A percentile compares a stretch with the other conserved stretches of the same genome.
Conservation (phyloP, 1,140 invertebrate genomes). For the Drosophila auraria region DNA sequence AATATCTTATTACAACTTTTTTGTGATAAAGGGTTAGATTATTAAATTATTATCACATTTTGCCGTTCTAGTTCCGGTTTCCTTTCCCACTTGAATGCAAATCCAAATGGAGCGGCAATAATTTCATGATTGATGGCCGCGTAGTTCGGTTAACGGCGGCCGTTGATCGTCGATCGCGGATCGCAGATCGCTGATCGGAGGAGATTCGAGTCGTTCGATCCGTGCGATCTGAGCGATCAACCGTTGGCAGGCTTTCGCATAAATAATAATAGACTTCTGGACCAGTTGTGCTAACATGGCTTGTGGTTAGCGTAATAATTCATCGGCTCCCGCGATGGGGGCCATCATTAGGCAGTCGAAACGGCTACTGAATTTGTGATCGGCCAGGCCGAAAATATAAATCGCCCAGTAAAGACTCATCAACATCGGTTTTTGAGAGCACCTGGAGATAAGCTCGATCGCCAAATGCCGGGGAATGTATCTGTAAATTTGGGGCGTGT, state of each 20-base stretch:
- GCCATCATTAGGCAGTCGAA: constrained; percentile 80
- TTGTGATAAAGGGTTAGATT: constrained; percentile 1
- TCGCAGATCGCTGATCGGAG: constrained; percentile 47
- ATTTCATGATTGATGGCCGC: constrained; percentile 80
- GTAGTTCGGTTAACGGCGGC: constrained; percentile 76
- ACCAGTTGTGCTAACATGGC: constrained; percentile 82
- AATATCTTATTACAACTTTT: neutral
- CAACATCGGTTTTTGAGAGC: constrained; percentile 32
- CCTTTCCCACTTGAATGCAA: constrained; percentile 37
- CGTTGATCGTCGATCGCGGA: constrained; percentile 40
- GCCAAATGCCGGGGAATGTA: constrained; percentile 32
- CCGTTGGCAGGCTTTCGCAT: constrained; percentile 69
- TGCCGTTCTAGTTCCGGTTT: neutral
- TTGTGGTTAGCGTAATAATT: constrained; percentile 81
- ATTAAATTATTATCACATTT: neutral
- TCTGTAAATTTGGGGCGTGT: constrained; percentile 74
- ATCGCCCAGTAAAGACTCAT: constrained; percentile 32
- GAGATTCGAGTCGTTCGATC: constrained; percentile 13
- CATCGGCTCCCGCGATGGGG: constrained; percentile 57
- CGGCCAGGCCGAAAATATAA: constrained; percentile 36
- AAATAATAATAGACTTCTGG: constrained; percentile 82
- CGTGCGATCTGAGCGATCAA: constrained; percentile 53
- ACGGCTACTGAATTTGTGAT: constrained; percentile 80
- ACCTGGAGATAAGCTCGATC: constrained; percentile 1
- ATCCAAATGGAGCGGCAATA: constrained; percentile 73